Percentiles rank a stretch among this genome's conserved stretches.
Evolutionary conservation across 2,113 vertebrate species (phyloP).

Genomic region (Tretioscincus oriximinensis): DNA sequence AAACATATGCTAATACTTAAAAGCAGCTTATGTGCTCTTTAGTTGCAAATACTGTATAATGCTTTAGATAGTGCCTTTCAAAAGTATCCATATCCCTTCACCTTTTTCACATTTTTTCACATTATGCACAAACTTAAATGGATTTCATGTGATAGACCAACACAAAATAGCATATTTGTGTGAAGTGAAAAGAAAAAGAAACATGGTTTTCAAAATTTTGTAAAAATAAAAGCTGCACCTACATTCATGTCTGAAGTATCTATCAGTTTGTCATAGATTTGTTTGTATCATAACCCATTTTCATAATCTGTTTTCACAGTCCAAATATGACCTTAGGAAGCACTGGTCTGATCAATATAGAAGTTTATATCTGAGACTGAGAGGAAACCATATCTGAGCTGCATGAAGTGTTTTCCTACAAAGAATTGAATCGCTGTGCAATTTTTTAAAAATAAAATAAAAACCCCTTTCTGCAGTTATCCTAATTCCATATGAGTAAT

Average conservation of each 20-base stretch:
- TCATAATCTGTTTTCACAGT: not conserved
- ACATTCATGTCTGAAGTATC: constrained; percentile 24
- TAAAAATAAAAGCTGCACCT: constrained; percentile 46
- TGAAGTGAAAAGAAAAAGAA: constrained; percentile 8
- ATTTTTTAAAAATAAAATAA: too few relatives aligned
- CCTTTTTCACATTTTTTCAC: too few relatives aligned
- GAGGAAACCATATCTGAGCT: not conserved
- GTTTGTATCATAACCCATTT: not conserved
- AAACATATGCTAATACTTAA: not conserved
- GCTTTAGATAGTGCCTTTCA: not conserved
- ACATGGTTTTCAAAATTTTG: too few relatives aligned
- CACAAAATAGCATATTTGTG: constrained; percentile 74
- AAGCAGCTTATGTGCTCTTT: not conserved
- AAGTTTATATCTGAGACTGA: not conserved
- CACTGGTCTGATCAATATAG: too few relatives aligned
- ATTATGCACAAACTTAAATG: too few relatives aligned
- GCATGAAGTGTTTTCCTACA: not conserved
- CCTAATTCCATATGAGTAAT: too few relatives aligned
- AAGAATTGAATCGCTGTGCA: too few relatives aligned
- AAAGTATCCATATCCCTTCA: too few relatives aligned
- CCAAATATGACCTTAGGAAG: not conserved
- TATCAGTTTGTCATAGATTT: not conserved
- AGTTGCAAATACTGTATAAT: not conserved
- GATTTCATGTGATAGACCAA: too few relatives aligned
- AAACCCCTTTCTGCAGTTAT: too few relatives aligned